Evolutionary conservation across 1,140 invertebrate species (phyloP).

Genomic region (Holcopasites calliopsidis): DNA sequence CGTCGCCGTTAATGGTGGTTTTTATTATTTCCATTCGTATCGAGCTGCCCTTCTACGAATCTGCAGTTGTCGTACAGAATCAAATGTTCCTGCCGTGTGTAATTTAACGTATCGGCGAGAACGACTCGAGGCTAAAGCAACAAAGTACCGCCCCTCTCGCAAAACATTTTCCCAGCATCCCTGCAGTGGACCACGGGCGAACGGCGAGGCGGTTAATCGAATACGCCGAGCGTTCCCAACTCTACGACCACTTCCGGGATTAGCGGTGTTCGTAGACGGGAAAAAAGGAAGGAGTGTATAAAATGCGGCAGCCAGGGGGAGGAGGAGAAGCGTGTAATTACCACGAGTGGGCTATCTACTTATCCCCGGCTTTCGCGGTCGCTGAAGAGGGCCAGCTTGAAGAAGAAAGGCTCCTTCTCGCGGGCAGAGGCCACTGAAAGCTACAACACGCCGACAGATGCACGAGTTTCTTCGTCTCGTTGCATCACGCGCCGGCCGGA

Average conservation of each 20-base stretch:
- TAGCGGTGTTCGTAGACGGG: conserved; percentile 26
- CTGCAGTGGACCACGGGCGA: no score
- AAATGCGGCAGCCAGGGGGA: conserved; percentile 8
- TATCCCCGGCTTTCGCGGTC: conserved; percentile 49
- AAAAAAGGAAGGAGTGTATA: conserved; percentile 23
- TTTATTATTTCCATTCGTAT: conserved; percentile 1
- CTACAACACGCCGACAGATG: background rate
- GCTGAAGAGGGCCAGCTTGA: conserved; percentile 38
- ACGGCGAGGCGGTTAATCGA: conserved; percentile 5
- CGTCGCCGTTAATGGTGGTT: conserved; percentile 3
- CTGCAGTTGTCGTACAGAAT: no score
- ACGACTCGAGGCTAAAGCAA: no score
- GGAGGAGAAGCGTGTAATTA: conserved; percentile 52
- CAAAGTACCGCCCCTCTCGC: no score
- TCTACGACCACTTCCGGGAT: conserved; percentile 6
- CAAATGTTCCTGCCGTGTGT: no score
- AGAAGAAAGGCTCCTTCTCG: conserved; percentile 50
- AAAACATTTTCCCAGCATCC: no score
- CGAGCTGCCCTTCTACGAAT: no score
- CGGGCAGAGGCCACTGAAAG: conserved; percentile 29
- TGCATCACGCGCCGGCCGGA: conserved; percentile 28
- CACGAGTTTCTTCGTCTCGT: conserved; percentile 20
- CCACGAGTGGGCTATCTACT: conserved; percentile 51
- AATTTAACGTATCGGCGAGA: no score
- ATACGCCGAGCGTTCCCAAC: background rate